phyloP scores from a whole-genome alignment of 2,113 vertebrate species.

The Megaptera novaeangliae region DNA sequence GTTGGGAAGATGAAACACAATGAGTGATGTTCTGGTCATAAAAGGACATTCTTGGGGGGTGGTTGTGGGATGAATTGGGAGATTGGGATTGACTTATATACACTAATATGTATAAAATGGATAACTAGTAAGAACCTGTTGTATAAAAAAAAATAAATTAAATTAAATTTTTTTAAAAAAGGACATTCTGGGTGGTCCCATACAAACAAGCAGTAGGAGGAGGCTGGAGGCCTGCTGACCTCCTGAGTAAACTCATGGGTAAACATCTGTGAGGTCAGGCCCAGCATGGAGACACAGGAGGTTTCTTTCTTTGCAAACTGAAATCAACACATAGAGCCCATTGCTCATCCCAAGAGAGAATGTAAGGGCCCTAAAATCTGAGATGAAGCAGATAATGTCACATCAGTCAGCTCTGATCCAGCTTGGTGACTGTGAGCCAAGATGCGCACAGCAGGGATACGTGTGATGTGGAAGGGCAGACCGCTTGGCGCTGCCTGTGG shows the following conservation, averaged over 20 bases:
- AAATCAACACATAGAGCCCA: not conserved
- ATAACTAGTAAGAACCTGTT: no score
- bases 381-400: not conserved
- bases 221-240: slow-evolving; percentile 1
- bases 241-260: not conserved
- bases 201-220: slow-evolving; percentile 2
- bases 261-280: slow-evolving; percentile 21
- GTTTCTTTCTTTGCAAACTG: not conserved
- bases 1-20: not conserved
- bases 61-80: no score
- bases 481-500: rapidly evolving
- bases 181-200: not conserved
- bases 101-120: no score
- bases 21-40: not conserved
- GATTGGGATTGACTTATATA: no score
- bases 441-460: not conserved
- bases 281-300: not conserved
- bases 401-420: not conserved
- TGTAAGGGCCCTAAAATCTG: not conserved
- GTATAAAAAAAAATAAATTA: no score
- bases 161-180: not conserved
- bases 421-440: not conserved
- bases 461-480: not conserved
- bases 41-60: not conserved
- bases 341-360: not conserved